A percentile compares a stretch with the other conserved stretches of the same genome.
phyloP scores from a whole-genome alignment of 2,113 vertebrate genomes.

The Plecturocebus donacophilus region DNA sequence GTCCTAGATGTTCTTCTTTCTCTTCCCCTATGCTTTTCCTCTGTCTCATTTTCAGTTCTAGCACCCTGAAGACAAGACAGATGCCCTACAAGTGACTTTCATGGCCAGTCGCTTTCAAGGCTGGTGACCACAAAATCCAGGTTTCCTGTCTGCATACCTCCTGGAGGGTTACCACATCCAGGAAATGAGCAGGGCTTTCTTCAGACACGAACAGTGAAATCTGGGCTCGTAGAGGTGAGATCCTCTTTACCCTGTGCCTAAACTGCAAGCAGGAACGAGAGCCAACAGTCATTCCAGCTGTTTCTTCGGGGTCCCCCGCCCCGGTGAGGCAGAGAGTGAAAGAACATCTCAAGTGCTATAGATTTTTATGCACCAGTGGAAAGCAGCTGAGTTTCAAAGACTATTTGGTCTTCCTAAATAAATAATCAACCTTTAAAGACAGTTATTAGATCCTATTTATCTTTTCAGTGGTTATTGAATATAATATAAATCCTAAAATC shows the following conservation, averaged over 20 bases:
- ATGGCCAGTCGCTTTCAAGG: background rate
- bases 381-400: background rate
- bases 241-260: no score
- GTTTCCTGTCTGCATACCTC: background rate
- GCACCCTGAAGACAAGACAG: background rate
- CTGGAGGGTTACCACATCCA: no score
- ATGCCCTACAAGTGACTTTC: background rate
- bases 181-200: background rate
- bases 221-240: background rate
- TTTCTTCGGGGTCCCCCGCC: no score
- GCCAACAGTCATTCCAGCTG: background rate
- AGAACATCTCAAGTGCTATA: background rate
- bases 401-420: background rate
- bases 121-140: no score
- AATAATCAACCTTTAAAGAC: background rate
- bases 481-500: background rate
- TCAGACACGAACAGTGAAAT: background rate
- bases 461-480: background rate
- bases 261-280: background rate
- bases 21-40: background rate
- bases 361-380: background rate
- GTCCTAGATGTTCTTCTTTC: background rate
- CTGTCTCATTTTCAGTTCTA: background rate
- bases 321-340: fast-evolving
- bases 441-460: background rate